Evolutionary conservation across 2,113 vertebrate species (phyloP).

Genomic region (Nothoprocta perdicaria): DNA sequence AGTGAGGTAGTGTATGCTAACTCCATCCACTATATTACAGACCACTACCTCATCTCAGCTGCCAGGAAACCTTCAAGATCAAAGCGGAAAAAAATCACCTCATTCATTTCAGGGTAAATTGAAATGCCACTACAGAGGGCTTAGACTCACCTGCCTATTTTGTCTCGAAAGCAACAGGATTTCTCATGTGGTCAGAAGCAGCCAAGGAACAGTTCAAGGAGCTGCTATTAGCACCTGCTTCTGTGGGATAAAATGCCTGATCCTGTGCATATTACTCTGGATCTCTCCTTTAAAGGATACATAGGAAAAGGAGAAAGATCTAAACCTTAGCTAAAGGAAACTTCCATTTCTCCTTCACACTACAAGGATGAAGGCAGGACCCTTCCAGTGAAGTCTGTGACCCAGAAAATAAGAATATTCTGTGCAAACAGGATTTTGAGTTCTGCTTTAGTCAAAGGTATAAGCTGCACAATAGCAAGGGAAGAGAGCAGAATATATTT

Average conservation of each 20-base stretch:
- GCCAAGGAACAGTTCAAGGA: neutral
- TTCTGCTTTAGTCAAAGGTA: neutral
- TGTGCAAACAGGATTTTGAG: neutral
- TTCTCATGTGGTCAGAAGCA: neutral
- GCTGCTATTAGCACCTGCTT: neutral
- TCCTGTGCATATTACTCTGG: neutral
- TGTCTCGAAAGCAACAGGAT: neutral
- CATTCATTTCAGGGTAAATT: neutral
- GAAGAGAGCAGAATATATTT: neutral
- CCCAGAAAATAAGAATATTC: neutral
- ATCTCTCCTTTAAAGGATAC: neutral
- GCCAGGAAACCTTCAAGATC: neutral
- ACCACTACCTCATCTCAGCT: neutral
- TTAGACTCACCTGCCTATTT: neutral
- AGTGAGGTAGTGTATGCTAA: neutral
- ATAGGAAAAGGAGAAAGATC: no score
- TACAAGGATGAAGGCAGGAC: neutral
- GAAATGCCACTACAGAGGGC: neutral
- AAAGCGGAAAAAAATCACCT: neutral
- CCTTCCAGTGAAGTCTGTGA: neutral
- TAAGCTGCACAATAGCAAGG: neutral
- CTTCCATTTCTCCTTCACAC: neutral
- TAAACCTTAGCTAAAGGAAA: neutral
- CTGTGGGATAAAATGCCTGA: neutral
- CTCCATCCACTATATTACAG: neutral